Percentiles rank a stretch among this genome's conserved stretches.
phyloP scores from a whole-genome alignment of 2,113 vertebrate species.

The Lipotes vexillifer region DNA sequence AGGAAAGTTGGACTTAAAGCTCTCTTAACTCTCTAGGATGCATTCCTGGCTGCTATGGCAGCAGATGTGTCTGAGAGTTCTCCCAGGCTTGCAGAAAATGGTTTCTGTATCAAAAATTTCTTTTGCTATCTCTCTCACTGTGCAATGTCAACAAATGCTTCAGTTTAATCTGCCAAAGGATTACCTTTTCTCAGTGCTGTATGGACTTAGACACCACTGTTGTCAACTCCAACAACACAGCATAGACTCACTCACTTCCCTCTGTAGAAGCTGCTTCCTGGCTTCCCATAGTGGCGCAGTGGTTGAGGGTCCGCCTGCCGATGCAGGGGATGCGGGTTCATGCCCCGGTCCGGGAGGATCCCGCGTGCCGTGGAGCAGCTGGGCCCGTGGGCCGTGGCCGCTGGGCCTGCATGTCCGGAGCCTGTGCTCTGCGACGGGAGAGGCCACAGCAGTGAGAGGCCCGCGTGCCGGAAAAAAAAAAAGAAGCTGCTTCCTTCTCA shows the following conservation, averaged over 20 bases:
- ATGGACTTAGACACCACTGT: background rate
- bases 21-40: background rate
- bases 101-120: slow-evolving; percentile 29
- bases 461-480: too few species aligned
- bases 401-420: too few species aligned
- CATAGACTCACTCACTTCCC: background rate
- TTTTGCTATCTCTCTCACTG: background rate
- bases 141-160: background rate
- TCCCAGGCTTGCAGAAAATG: background rate
- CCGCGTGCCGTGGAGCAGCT: too few species aligned
- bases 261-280: slow-evolving; percentile 18
- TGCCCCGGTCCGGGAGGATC: too few species aligned
- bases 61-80: background rate
- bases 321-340: too few species aligned
- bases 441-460: too few species aligned
- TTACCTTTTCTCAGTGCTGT: slow-evolving; percentile 7
- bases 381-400: too few species aligned
- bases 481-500: background rate
- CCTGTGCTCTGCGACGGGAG: too few species aligned
- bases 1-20: slow-evolving; percentile 2
- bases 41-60: slow-evolving; percentile 35
- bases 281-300: too few species aligned
- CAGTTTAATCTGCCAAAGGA: background rate
- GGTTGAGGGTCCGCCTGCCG: too few species aligned
- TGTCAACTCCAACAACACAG: background rate